A percentile compares a stretch with the other conserved stretches of the same genome.
phyloP scores from a whole-genome alignment of 2,113 vertebrate species.

The Chloebia gouldiae region DNA sequence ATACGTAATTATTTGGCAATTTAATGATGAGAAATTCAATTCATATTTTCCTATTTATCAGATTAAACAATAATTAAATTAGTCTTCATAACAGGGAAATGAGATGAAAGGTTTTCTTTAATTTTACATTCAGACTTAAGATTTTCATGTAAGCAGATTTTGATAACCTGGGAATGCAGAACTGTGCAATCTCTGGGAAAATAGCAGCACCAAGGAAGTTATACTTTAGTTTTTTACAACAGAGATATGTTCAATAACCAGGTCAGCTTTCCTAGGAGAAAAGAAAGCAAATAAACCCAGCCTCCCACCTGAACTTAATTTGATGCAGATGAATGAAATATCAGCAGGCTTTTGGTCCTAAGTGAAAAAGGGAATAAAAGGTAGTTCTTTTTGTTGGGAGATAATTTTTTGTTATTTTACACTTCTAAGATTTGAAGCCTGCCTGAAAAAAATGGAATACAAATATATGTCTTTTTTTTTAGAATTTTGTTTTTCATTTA shows the following conservation, averaged over 20 bases:
- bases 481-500: background rate
- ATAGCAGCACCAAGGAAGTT: conserved; percentile 9
- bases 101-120: background rate
- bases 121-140: background rate
- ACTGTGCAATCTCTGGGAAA: conserved; percentile 52
- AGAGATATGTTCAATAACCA: conserved; percentile 47
- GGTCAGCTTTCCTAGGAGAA: conserved; percentile 58
- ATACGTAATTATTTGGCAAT: background rate
- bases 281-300: background rate
- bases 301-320: conserved; percentile 1
- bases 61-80: background rate
- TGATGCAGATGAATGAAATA: conserved; percentile 57
- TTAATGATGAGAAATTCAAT: background rate
- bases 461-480: background rate
- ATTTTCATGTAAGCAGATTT: background rate
- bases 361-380: conserved; percentile 10
- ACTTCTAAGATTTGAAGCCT: background rate
- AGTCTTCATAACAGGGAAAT: background rate
- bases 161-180: background rate
- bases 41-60: background rate
- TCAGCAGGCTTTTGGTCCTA: conserved; percentile 66
- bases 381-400: background rate
- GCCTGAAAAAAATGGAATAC: conserved; percentile 1
- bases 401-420: background rate
- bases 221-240: background rate